Evolutionary conservation across 53 echinoderm and acorn worm genomes (phyloP), one percentile per base, ranked within the genome.

Genomic region (Stichopus horrens): DNA sequence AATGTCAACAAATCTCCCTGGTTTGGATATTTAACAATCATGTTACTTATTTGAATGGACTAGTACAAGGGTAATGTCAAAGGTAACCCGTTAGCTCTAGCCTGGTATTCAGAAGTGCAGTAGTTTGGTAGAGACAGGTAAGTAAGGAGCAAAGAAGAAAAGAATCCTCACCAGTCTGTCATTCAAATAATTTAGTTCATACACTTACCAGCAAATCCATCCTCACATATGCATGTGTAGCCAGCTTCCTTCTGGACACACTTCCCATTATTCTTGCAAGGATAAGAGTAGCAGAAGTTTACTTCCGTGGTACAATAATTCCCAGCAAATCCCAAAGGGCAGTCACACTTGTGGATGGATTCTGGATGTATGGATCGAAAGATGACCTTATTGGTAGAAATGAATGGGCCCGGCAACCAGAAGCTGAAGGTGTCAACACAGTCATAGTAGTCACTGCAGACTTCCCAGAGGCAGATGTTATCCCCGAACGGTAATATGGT

Each of bases 211-310:
- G 93, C 91, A 76, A 91, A 98, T 55, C 92, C 79, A 14, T 91
- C 83, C n/a, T 89, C 84, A 87, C 98, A 98, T 52, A 94, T 87
- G 76, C 95, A 96, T 8, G 94, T 94, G 73, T 97, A 97, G 11
- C 95, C 98, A 9, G 90, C 90, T 58, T 95, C 98, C 68, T 88
- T 98, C 91, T 93, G 95, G 5, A 96, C 89, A 67, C 98, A 98
- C 52, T 93, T 90, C 4, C 94, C 98, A 73, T 89, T 90, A 75
- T 96, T 95, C 56, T 90, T 74, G 58, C 98, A 98, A 5, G 98
- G 98, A 79, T 98, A 92, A 80, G 98, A 94, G 90, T 98, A 98
- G 93, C 98, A 98, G 80, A 94, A 95, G 93, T 98, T 98, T 93
- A 98, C 94, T 88, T 98, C 95, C 11, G 98, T 98, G 60, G 89